These are phyloP conservation scores for Cyphomyrmex costatus DNA, from an alignment of 1,140 invertebrate genomes.

Conservation along the genomic window DNA sequence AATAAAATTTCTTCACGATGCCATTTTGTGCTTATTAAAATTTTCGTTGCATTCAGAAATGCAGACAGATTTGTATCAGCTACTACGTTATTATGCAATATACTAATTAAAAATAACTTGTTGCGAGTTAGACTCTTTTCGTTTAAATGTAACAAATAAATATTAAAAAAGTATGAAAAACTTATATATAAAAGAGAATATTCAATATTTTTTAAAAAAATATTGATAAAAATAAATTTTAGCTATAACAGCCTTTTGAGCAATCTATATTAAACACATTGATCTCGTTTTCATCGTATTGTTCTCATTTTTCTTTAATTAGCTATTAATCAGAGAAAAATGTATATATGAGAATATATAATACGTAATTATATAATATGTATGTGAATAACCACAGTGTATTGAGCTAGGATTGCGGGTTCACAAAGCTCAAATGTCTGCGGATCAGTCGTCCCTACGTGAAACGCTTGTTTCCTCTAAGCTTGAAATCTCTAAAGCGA, in stretches of 20 bases:
- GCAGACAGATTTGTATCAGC: background rate
- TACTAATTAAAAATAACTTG: conserved; percentile 2
- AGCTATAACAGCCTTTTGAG: background rate
- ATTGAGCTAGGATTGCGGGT: background rate
- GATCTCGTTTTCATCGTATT: background rate
- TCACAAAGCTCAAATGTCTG: background rate
- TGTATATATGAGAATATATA: background rate
- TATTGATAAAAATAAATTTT: background rate
- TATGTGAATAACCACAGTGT: background rate
- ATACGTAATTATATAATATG: background rate
- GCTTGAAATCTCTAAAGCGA: no score
- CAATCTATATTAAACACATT: background rate
- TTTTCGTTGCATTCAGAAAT: background rate
- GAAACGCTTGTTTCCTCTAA: no score
- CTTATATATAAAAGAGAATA: background rate
- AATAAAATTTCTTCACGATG: conserved; percentile 20
- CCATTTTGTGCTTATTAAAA: conserved; percentile 1
- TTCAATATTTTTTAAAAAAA: background rate
- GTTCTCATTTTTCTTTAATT: background rate
- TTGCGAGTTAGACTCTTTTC: background rate
- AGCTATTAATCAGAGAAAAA: background rate
- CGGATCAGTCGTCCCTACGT: no score
- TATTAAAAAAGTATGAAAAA: background rate
- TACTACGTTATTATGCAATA: background rate
- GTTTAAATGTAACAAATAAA: background rate